Percentiles rank a stretch among this genome's conserved stretches.
phyloP scores from a whole-genome alignment of 2,797 vertebrate species.

The Characodon lateralis region DNA sequence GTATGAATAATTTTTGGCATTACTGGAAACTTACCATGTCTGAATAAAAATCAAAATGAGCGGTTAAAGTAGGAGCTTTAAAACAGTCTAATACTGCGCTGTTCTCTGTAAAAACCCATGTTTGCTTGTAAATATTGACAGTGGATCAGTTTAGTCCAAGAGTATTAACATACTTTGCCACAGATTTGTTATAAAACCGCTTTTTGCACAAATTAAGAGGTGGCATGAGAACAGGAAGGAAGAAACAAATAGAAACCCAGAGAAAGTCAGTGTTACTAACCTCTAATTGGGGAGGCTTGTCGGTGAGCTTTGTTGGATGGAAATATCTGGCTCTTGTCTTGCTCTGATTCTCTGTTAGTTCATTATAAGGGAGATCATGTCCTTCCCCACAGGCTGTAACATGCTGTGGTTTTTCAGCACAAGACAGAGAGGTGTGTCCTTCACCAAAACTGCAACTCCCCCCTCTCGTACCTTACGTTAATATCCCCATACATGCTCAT shows the following conservation, averaged over 20 bases:
- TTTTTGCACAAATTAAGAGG: background rate
- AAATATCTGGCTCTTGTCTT: constrained; percentile 5
- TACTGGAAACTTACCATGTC: too few relatives aligned
- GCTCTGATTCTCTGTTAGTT: constrained; percentile 10
- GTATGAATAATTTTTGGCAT: background rate
- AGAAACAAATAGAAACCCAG: background rate
- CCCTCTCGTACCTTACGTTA: background rate
- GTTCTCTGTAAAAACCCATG: background rate
- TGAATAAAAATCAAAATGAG: too few relatives aligned
- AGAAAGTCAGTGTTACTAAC: constrained; percentile 36
- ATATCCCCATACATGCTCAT: background rate
- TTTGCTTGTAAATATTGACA: background rate
- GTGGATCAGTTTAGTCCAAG: background rate
- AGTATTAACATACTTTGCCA: constrained; percentile 19
- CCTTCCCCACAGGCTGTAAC: constrained; percentile 59
- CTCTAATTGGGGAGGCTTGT: constrained; percentile 26
- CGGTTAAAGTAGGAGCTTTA: too few relatives aligned
- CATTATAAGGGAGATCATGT: constrained; percentile 34
- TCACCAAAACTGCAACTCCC: background rate
- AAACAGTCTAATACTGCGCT: background rate
- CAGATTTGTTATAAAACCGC: constrained; percentile 20
- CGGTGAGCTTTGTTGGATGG: background rate
- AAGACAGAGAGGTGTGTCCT: constrained; percentile 52
- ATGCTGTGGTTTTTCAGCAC: constrained; percentile 32
- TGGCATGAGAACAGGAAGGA: background rate